Conservation (phyloP, 2,888 invertebrate genomes). For the Digitonthophagus gazella region DNA sequence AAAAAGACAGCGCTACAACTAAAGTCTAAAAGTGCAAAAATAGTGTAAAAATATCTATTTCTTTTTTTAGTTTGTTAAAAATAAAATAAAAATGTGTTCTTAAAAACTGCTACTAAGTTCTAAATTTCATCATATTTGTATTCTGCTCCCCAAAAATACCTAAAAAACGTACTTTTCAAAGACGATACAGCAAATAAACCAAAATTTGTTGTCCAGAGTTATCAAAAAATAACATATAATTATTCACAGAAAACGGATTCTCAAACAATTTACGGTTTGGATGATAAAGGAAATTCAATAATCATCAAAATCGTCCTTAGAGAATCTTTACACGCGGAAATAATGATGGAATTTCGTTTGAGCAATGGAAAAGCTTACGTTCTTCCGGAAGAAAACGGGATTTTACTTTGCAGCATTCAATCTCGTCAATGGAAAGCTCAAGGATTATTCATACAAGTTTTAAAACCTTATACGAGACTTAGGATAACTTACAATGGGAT, state of each 20-base stretch:
- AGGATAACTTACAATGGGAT: conserved; percentile 70
- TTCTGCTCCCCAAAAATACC: too few species aligned
- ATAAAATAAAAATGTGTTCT: too few species aligned
- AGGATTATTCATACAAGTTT: conserved; percentile 60
- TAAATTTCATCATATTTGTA: too few species aligned
- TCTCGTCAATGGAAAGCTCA: conserved; percentile 57
- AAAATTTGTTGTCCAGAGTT: too few species aligned
- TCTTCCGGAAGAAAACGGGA: conserved; percentile 45
- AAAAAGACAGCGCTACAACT: too few species aligned
- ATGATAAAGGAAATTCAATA: conserved; percentile 20
- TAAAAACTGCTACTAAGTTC: too few species aligned
- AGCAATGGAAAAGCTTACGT: conserved; percentile 19
- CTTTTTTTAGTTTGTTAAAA: too few species aligned
- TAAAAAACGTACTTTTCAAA: too few species aligned
- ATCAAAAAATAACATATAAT: too few species aligned
- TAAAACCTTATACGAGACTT: conserved; percentile 62
- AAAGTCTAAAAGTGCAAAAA: too few species aligned
- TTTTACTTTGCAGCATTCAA: conserved; percentile 44
- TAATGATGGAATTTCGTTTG: conserved; percentile 15
- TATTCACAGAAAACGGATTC: conserved; percentile 21
- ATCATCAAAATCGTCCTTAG: conserved; percentile 16
- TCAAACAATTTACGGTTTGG: conserved; percentile 19
- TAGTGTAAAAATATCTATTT: too few species aligned
- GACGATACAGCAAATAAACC: too few species aligned
- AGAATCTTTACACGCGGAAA: conserved; percentile 13